Evolutionary conservation across 2,113 vertebrate species (phyloP), one percentile per base, ranked within the genome.

Genomic region (Lagopus leucura): DNA sequence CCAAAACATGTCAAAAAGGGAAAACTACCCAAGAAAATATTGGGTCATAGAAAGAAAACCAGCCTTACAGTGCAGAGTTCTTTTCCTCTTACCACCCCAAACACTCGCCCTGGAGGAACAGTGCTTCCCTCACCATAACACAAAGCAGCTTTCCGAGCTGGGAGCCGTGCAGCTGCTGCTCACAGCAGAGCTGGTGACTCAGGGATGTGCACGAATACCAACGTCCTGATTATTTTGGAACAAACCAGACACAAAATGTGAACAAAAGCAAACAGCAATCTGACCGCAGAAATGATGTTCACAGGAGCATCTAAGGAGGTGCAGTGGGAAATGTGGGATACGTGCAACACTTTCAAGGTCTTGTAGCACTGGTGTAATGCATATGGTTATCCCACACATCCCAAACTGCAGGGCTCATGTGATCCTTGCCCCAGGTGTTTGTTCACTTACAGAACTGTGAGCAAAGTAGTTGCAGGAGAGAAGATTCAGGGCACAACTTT

Each of bases 21-120:
- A 93, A 94, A 96, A 95, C 88, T 86, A 92, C 79, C 86, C 79
- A 90, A 82, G 69, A 96, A 96, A 95, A 93, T 42, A 85, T 1
- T 54, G 30, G 54, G 24, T 40, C 40, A 84, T 86, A 80, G 69
- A 90, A 94, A 92, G 91, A 81, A 94, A 91, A 81, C 66, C 36
- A 78, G 24, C 19, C 7, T 91, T 83, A 61, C 69, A 88, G 16
- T 0, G 50, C 76, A 77, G 55, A 86, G 36, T n/a, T 79, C 80
- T 92, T 93, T 95, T 93, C 72, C 85, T 82, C 70, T 94, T 75
- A 93, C 90, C 43, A 78, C 43, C 73, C 63, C 65, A 94, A 92
- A 42, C n/a, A 34, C 13, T 13, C 69, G 8, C 4, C 47, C 72
- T 47, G 8, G 61, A 67, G 52, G 45, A 42, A 88, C 27, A 61